These are phyloP conservation scores for Stegana nigrithorax DNA, from an alignment of 2,888 invertebrate genomes.

Conservation along the genomic window DNA sequence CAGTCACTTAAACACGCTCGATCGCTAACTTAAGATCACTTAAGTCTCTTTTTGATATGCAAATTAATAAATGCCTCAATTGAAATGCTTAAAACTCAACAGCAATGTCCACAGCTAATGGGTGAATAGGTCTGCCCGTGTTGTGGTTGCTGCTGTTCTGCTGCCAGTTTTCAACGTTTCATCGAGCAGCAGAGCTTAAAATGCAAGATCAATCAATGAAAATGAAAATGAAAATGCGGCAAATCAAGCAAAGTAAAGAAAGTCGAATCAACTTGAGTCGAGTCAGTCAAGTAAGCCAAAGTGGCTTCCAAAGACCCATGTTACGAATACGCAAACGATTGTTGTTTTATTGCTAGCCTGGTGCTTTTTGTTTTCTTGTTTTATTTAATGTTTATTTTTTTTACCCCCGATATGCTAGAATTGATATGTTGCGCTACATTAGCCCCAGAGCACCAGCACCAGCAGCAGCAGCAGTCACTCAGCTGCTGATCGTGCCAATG, in stretches of 20 bases:
- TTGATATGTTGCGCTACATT: slow-evolving; percentile 39
- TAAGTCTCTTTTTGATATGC: slow-evolving; percentile 45
- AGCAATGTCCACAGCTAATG: slow-evolving; percentile 24
- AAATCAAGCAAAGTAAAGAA: slow-evolving; percentile 4
- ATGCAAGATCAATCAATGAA: slow-evolving; percentile 11
- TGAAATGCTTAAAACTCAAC: too few relatives aligned
- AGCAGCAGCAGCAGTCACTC: too few relatives aligned
- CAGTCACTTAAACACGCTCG: slow-evolving; percentile 1
- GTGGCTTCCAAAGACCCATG: slow-evolving; percentile 26
- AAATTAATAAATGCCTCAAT: too few relatives aligned
- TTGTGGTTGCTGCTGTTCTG: neutral
- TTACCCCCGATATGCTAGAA: slow-evolving; percentile 43
- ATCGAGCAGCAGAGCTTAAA: neutral
- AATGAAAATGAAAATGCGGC: neutral
- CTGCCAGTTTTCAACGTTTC: too few relatives aligned
- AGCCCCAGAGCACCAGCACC: slow-evolving; percentile 26
- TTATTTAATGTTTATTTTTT: slow-evolving; percentile 19
- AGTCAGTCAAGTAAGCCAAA: slow-evolving; percentile 3
- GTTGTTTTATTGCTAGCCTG: slow-evolving; percentile 33
- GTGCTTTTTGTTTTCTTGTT: slow-evolving; percentile 17
- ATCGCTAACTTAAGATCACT: slow-evolving; percentile 35
- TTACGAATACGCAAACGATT: slow-evolving; percentile 1
- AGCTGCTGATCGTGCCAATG: slow-evolving; percentile 29
- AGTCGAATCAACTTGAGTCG: too few relatives aligned
- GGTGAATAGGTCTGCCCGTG: neutral